These are phyloP conservation scores for Calameuta pallipes DNA, from an alignment of 2,888 invertebrate genomes.

Conservation along the genomic window DNA sequence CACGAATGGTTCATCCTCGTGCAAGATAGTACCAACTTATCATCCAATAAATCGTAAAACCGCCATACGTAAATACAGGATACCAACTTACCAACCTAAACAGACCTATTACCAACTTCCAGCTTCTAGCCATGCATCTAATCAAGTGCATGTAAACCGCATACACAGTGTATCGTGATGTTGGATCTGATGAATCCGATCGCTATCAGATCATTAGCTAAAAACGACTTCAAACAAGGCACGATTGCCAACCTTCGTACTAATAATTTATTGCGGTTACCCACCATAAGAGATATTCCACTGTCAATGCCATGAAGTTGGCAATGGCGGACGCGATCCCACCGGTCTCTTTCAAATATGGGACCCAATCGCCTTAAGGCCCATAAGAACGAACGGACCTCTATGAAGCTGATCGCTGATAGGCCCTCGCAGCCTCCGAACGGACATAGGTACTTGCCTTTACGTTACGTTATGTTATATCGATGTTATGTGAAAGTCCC, in stretches of 20 bases:
- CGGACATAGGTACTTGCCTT: neutral
- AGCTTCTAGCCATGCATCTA: neutral
- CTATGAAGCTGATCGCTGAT: slow-evolving; percentile 7
- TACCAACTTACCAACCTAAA: neutral
- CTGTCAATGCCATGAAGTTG: slow-evolving; percentile 5
- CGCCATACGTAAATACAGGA: neutral
- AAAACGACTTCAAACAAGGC: neutral
- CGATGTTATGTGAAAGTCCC: slow-evolving; percentile 53
- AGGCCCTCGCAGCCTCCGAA: neutral
- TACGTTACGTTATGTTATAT: slow-evolving; percentile 33
- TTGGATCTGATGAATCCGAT: neutral
- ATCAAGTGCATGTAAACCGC: neutral
- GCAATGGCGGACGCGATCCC: neutral
- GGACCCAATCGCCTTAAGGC: neutral
- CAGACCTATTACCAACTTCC: neutral
- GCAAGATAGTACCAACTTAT: neutral
- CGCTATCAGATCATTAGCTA: slow-evolving; percentile 5
- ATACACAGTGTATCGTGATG: neutral
- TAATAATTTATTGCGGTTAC: neutral
- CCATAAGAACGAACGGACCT: neutral
- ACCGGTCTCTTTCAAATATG: neutral
- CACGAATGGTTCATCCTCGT: neutral
- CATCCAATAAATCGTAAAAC: neutral
- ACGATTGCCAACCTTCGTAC: neutral
- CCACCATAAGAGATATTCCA: neutral